These are phyloP conservation scores for Nycticryphes semicollaris DNA, from an alignment of 2,113 vertebrate genomes.

Conservation along the genomic window DNA sequence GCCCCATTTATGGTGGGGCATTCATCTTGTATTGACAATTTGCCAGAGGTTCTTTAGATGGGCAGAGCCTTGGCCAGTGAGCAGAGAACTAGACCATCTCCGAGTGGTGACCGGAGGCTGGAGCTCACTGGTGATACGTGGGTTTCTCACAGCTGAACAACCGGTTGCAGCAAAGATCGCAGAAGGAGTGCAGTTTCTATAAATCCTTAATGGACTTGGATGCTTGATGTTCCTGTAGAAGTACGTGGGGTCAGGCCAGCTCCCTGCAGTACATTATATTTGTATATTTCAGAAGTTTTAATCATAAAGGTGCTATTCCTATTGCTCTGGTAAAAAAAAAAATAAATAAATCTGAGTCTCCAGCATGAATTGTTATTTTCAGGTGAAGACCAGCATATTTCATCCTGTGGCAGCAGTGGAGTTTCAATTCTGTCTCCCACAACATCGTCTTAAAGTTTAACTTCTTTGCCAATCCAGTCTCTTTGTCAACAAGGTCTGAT, in stretches of 20 bases:
- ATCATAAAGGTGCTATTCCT: neutral
- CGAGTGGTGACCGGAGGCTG: neutral
- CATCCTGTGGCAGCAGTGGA: neutral
- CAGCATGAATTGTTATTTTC: neutral
- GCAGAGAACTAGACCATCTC: neutral
- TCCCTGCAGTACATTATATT: fast-evolving
- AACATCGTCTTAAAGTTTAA: neutral
- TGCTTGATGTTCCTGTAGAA: neutral
- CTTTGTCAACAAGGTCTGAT: neutral
- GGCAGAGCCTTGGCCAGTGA: neutral
- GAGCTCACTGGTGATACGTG: neutral
- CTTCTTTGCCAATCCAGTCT: neutral
- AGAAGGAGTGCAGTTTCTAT: neutral
- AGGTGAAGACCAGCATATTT: neutral
- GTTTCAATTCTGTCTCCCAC: neutral
- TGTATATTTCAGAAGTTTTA: neutral
- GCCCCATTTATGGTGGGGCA: neutral
- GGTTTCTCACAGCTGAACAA: neutral
- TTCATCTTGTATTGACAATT: neutral
- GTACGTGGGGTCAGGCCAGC: neutral
- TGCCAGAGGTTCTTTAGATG: neutral
- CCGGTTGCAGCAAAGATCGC: neutral
- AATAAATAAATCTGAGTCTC: neutral
- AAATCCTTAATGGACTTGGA: neutral
- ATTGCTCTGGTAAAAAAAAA: neutral